These are phyloP conservation scores for Choreutis nemorana DNA, from an alignment of 2,888 invertebrate species.

Conservation along the genomic window DNA sequence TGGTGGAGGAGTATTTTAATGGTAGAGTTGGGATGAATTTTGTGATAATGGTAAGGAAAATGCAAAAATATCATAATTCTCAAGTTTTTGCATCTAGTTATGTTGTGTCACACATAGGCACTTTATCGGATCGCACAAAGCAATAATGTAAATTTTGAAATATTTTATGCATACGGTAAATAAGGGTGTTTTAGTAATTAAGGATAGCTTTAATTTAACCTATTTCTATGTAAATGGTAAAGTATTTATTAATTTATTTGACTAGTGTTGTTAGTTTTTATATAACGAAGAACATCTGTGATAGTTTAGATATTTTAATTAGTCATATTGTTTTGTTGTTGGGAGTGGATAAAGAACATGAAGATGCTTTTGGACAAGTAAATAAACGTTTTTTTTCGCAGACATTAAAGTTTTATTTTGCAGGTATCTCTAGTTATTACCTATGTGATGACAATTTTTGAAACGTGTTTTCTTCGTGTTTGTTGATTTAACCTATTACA, in stretches of 20 bases:
- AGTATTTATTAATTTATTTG: slow-evolving; percentile 12
- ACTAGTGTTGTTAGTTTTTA: slow-evolving; percentile 31
- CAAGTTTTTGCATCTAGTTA: no score
- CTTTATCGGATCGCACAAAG: no score
- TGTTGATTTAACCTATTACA: not conserved
- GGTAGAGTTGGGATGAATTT: no score
- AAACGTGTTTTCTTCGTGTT: slow-evolving; percentile 1
- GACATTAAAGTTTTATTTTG: no score
- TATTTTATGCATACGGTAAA: not conserved
- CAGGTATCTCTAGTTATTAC: not conserved
- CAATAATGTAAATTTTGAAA: not conserved
- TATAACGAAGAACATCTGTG: slow-evolving; percentile 45
- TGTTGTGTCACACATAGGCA: no score
- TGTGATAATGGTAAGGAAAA: no score
- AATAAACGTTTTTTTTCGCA: no score
- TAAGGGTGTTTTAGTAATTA: not conserved
- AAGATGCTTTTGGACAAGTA: no score
- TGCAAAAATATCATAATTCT: no score
- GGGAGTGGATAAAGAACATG: no score
- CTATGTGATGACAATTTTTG: slow-evolving; percentile 6
- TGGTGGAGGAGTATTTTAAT: no score
- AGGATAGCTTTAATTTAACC: not conserved
- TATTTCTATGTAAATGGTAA: not conserved
- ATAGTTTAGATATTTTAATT: slow-evolving; percentile 36
- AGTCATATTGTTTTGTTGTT: slow-evolving; percentile 6